phyloP scores from a whole-genome alignment of 2,113 vertebrate genomes.

The Calidris pygmaea region DNA sequence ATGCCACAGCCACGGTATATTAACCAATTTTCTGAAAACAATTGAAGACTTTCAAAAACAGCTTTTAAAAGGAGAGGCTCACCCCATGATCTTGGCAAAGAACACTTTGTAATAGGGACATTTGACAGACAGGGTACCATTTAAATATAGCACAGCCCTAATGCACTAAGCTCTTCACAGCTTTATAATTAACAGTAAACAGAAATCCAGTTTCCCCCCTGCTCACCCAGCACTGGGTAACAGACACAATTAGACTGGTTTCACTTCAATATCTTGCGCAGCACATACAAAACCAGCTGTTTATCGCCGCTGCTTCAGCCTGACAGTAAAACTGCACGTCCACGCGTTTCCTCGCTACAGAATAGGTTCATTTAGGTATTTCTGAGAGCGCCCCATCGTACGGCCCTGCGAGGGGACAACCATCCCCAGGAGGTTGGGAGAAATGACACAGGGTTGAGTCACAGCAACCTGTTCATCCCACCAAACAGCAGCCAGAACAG shows the following conservation, averaged over 20 bases:
- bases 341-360: fast-evolving
- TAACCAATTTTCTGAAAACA: not conserved
- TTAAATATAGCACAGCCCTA: constrained; percentile 18
- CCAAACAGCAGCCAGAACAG: not conserved
- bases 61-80: not conserved
- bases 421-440: not conserved
- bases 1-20: not conserved
- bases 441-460: not conserved
- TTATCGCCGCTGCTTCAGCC: not conserved
- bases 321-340: not conserved
- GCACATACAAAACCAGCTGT: not conserved
- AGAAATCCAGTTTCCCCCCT: not conserved
- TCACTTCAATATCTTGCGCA: not conserved
- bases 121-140: not conserved
- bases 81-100: not conserved
- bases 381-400: fast-evolving
- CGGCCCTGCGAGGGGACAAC: fast-evolving
- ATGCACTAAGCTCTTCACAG: not conserved
- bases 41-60: not conserved
- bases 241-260: not conserved
- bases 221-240: not conserved
- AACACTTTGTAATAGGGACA: not conserved
- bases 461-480: not conserved
- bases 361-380: fast-evolving
- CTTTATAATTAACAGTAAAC: not conserved